Evolutionary conservation across 1,140 invertebrate genomes (phyloP), one percentile per base, ranked within the genome.

Genomic region (Acromyrmex echinatior): DNA sequence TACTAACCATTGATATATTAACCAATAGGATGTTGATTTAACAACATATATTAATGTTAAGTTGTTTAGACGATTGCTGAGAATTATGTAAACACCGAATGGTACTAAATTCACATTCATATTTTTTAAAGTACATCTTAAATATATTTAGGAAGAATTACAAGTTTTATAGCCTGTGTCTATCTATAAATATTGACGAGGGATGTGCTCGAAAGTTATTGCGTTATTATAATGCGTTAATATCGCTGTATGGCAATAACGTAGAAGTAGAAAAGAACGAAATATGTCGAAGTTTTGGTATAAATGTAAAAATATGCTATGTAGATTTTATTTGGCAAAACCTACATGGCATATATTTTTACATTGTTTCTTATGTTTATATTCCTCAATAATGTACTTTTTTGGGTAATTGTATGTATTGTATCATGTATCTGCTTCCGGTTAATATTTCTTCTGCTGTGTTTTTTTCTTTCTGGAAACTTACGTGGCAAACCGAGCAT

Each of bases 251-350:
- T 21, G 31, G 7, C 21, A 82, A 60, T 45, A 35, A 62, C 31
- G 14, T 16, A 62, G 0, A 51, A 56, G 70, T 76, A 84, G 80
- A 74, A 84, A 84, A 84, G 80, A 76, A 84, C 80, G 80, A 84
- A 82, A 12, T 60, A 18, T 60, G 16, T 45, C 31, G n/a, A 53
- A 25, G 12, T 56, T 39, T 31, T 10, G 0, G 4, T 25, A 35
- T 25, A 25, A 25, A 25, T 25, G 25, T 25, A 25, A 25, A 25
- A 25, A 25, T 25, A 25, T 25, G 25, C 1, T 1, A 25, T 25
- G 25, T 25, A 25, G 25, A 1, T 25, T 25, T 25, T 25, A 25
- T 25, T 25, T 25, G 25, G 25, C 25, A 25, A 25, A 45, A 56
- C 1, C 35, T 58, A 58, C 10, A 5, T 58, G 1, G 21, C 39